Conservation (phyloP, 2,113 vertebrate genomes). For the Myanophis thanlyinensis region DNA sequence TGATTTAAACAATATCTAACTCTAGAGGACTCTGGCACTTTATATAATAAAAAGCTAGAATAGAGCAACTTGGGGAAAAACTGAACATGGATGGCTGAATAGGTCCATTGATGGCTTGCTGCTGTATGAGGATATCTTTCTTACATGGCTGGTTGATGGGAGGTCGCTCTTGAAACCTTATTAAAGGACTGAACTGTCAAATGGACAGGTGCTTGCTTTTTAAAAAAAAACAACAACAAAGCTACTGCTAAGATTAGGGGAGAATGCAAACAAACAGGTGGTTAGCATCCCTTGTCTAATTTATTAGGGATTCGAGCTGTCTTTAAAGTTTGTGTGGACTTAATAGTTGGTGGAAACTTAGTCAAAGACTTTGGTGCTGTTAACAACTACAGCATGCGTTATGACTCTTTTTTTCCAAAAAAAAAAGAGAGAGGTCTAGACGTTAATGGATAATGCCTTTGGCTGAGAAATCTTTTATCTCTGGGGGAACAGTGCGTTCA, state of each 20-base stretch:
- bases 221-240: too few relatives aligned
- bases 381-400: not conserved
- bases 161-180: not conserved
- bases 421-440: not conserved
- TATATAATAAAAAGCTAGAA: not conserved
- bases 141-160: not conserved
- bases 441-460: conserved; percentile 20
- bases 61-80: not conserved
- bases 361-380: not conserved
- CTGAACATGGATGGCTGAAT: not conserved
- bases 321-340: not conserved
- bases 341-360: not conserved
- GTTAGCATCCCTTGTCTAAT: not conserved
- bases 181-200: not conserved
- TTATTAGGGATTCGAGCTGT: not conserved
- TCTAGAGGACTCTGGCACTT: not conserved
- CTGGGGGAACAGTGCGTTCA: not conserved
- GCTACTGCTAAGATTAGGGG: not conserved
- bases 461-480: not conserved
- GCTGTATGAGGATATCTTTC: not conserved
- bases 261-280: not conserved
- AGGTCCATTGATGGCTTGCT: not conserved
- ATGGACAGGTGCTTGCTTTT: not conserved
- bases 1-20: not conserved
- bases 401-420: not conserved